Evolutionary conservation across 2,888 invertebrate genomes (phyloP), one percentile per base, ranked within the genome.

Genomic region (Unio delphinus): DNA sequence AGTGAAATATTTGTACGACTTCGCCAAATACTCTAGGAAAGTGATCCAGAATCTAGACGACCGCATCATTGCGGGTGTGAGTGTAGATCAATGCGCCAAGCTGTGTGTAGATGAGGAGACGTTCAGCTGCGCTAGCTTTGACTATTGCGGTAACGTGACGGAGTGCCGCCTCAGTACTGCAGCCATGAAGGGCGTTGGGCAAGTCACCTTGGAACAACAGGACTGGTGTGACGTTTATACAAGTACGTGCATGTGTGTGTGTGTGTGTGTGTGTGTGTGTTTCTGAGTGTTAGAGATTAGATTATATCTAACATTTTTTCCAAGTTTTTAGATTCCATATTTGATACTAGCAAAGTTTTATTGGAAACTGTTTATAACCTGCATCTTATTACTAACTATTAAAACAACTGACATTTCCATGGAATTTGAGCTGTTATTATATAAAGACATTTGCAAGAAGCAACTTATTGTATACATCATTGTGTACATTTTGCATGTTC

Each of bases 1-100:
- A 86, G 85, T 81, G 64, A 81, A 82, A 59, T 84, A 83, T 66
- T 54, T 81, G 15, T 72, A 77, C n/a, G 85, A 86, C 70, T 86
- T 84, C 73, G 68, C 76, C 64, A 55, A 72, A 34, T 73, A 72
- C 6, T 55, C 68, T 3, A 61, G 76, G 54, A 74, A 70, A 61
- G 63, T 66, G n/a, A 76, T 83, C 7, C 65, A 70, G 7, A 74
- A 83, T 55, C 55, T 56, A 1, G 79, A 79, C 34, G 80, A 83
- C 65, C 74, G 81, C 18, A 74, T 86, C 34, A 70, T 84, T 1
- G 64, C 65, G 55, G 73, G 75, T 5, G 69, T 86, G 11, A 73
- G 70, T 3, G 75, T 81, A 8, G 74, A 75, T 15, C 79, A 83
- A 66, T 86, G 86, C 70, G 84, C 86, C 15, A 82, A 82, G 66